Evolutionary conservation across 2,888 invertebrate genomes (phyloP).

Genomic region (Aproaerema taeniolella): DNA sequence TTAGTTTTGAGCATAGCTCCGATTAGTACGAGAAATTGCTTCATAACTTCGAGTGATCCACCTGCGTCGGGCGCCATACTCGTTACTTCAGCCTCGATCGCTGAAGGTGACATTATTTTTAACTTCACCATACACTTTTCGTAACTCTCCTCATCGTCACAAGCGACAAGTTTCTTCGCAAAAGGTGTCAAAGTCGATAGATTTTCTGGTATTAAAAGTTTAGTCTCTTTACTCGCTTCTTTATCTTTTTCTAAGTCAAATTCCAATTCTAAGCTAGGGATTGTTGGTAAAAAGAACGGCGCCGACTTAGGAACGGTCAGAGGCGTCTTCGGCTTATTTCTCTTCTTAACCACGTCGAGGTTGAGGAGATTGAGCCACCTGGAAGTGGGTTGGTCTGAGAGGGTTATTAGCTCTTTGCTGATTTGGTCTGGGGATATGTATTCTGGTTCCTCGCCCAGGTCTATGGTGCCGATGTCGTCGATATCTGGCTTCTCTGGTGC

Average conservation of each 20-base stretch:
- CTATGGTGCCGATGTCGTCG: conserved; percentile 57
- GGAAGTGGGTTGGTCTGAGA: conserved; percentile 90
- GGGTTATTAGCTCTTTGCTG: conserved; percentile 85
- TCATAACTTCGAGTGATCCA: conserved; percentile 83
- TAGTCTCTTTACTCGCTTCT: conserved; percentile 53
- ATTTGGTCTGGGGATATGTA: conserved; percentile 88
- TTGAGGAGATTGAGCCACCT: conserved; percentile 95
- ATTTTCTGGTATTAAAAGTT: conserved; percentile 74
- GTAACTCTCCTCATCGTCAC: conserved; percentile 71
- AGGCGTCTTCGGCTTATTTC: conserved; percentile 93
- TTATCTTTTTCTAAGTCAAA: conserved; percentile 82
- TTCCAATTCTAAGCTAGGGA: conserved; percentile 87
- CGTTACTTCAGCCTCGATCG: conserved; percentile 92
- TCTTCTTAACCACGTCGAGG: conserved; percentile 89
- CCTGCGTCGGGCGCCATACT: conserved; percentile 85
- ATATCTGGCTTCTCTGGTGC: conserved; percentile 66
- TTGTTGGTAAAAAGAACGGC: conserved; percentile 97
- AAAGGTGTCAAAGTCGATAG: conserved; percentile 83
- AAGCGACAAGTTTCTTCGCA: conserved; percentile 78
- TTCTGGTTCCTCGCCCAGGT: conserved; percentile 69
- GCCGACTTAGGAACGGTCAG: conserved; percentile 90
- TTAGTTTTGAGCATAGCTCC: conserved; percentile 84
- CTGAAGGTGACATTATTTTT: conserved; percentile 87
- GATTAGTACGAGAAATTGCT: conserved; percentile 87
- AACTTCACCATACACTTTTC: conserved; percentile 75